Percentiles rank a stretch among this genome's conserved stretches.
Conservation (phyloP, 2,888 invertebrate species). For the Catocala fraxini region DNA sequence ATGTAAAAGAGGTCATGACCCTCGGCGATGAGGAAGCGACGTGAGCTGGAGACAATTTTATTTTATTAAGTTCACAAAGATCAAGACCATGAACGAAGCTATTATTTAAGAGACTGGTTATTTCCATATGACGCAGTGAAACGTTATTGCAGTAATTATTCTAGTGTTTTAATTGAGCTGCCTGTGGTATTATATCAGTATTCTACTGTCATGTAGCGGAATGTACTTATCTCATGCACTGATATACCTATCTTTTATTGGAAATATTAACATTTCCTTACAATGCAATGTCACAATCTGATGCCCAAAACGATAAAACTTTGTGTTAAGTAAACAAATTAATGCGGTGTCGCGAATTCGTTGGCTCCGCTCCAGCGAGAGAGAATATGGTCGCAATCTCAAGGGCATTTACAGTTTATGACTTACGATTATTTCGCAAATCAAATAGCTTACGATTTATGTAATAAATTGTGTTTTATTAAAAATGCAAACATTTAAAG, state of each 20-base stretch:
- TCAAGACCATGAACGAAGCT: constrained; percentile 40
- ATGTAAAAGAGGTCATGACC: constrained; percentile 47
- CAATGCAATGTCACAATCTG: constrained; percentile 44
- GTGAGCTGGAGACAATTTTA: constrained; percentile 40
- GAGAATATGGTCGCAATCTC: constrained; percentile 68
- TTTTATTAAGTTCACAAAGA: constrained; percentile 44
- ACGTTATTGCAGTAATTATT: constrained; percentile 23
- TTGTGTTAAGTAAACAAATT: constrained; percentile 63
- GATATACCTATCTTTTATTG: constrained; percentile 19
- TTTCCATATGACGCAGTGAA: constrained; percentile 30
- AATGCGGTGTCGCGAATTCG: constrained; percentile 67
- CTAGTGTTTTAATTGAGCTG: constrained; percentile 24
- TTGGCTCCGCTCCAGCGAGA: constrained; percentile 73
- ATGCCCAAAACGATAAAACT: constrained; percentile 53
- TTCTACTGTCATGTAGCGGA: constrained; percentile 1
- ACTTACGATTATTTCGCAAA: constrained; percentile 54
- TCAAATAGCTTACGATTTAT: constrained; percentile 14
- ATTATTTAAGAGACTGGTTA: constrained; percentile 41
- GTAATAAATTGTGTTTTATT: constrained; percentile 29
- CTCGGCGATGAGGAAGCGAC: constrained; percentile 48
- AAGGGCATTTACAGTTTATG: constrained; percentile 71
- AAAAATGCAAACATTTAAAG: constrained; percentile 21
- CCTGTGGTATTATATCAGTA: constrained; percentile 15
- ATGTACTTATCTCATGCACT: constrained; percentile 10
- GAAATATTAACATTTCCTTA: constrained; percentile 32